Base-by-base conservation (phyloP, 2,797 vertebrate genomes). In the Coregonus suidteri region DNA sequence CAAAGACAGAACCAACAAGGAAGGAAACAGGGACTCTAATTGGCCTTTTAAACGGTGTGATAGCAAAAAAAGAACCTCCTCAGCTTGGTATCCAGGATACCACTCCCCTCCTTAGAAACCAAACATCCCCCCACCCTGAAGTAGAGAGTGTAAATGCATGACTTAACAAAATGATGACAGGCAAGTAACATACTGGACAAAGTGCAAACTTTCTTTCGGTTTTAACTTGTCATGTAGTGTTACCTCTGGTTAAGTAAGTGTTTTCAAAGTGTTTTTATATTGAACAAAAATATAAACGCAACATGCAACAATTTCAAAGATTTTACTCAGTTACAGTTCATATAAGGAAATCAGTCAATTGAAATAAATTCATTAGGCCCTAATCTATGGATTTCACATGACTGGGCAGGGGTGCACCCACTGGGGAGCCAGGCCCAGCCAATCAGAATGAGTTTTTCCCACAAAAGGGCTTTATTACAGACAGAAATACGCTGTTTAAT, bases 1-100 rank as follows among this genome's bases (percentile, higher is more conserved):
- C 30, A 76, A 34, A 37, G 51, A 52, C 65, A 25, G 3, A 59
- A 31, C 35, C 56, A 16, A 9, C 16, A 4, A 37, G 14, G n/a
- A 56, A 66, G 69, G 41, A 77, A 52, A 35, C 18, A 51, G 25
- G 41, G 69, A 66, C 15, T 62, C 30, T 53, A 51, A 72, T 30
- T 52, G 56, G 20, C 53, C 34, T 71, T 15, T 76, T 34, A 34
- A 34, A 34, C 31, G 31, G 34, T 53, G 53, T 6, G 56, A 71
- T 47, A 71, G 35, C 41, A 67, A 77, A 62, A 25, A 18, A 34
- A 34, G 2, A 34, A 34, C 41, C 41, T 51, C 59, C 16, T 62
- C 35, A 70, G 53, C 34, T 35, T 41, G 14, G 35, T 71, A 59
- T 54, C 35, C 68, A 77, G 75, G 68, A 77, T 18, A 66, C 52